Percentiles rank a stretch among this genome's conserved stretches.
Conservation (phyloP, 2,888 invertebrate genomes). For the Tipula vernalis region DNA sequence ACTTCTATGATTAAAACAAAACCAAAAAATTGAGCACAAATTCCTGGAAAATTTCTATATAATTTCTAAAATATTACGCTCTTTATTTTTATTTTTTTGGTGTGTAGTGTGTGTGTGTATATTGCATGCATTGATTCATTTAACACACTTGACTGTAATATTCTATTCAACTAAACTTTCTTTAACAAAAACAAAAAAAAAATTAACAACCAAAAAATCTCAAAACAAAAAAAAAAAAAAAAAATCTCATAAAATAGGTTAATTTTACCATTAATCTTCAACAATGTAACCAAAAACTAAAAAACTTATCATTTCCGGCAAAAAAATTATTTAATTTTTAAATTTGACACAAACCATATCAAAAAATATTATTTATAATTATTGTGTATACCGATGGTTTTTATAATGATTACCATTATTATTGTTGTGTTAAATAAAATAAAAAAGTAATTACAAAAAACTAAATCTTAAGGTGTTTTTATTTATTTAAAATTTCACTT, state of each 20-base stretch:
- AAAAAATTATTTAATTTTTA: neutral
- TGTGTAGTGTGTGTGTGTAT: neutral
- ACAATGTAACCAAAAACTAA: neutral
- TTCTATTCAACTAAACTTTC: neutral
- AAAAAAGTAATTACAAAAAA: neutral
- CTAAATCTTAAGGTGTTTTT: neutral
- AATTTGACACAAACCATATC: constrained; percentile 4
- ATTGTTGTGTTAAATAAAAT: neutral
- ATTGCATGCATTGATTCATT: neutral
- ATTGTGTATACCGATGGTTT: neutral
- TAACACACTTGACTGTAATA: constrained; percentile 4
- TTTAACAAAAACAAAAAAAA: neutral
- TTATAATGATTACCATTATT: neutral
- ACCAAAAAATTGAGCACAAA: neutral
- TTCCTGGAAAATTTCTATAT: neutral
- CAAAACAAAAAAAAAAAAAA: neutral
- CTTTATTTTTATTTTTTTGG: neutral
- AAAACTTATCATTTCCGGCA: neutral
- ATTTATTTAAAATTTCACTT: neutral
- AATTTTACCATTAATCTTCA: neutral
- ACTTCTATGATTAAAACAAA: neutral
- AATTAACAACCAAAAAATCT: neutral
- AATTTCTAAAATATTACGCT: neutral
- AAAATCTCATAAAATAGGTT: neutral
- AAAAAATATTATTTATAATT: neutral